These are phyloP conservation scores for Littorina saxatilis DNA, from an alignment of 1,140 invertebrate species.

Conservation along the genomic window DNA sequence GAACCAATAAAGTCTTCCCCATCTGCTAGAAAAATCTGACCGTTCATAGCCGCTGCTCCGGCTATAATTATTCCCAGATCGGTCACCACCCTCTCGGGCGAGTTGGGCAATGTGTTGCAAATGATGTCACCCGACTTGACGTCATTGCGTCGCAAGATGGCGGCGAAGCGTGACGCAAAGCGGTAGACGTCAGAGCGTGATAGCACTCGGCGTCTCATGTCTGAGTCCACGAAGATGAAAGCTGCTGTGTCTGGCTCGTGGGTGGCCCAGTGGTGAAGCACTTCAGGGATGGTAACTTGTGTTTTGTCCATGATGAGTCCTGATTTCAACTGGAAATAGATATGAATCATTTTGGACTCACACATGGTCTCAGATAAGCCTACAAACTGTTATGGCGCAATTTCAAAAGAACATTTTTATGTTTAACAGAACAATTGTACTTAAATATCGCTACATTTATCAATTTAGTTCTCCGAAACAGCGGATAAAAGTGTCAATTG, in stretches of 20 bases:
- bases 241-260: not conserved
- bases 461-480: too few relatives aligned
- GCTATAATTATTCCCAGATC: slow-evolving; percentile 39
- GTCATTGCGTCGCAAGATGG: slow-evolving; percentile 17
- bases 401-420: too few relatives aligned
- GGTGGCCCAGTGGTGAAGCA: slow-evolving; percentile 21
- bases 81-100: slow-evolving; percentile 35
- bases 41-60: slow-evolving; percentile 42
- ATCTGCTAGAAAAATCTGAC: slow-evolving; percentile 44
- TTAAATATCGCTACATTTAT: too few relatives aligned
- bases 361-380: too few relatives aligned
- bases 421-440: too few relatives aligned
- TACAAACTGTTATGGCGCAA: too few relatives aligned
- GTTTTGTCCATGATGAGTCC: not conserved
- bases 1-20: slow-evolving; percentile 40
- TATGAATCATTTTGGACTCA: too few relatives aligned
- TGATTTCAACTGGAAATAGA: not conserved
- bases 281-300: not conserved
- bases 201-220: not conserved
- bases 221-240: slow-evolving; percentile 2
- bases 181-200: not conserved
- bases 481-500: too few relatives aligned
- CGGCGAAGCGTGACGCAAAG: not conserved
- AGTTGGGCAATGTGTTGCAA: slow-evolving; percentile 44
- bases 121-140: slow-evolving; percentile 35